These are phyloP conservation scores for Eupelmus urozonus DNA, from an alignment of 2,888 invertebrate species.

Conservation along the genomic window DNA sequence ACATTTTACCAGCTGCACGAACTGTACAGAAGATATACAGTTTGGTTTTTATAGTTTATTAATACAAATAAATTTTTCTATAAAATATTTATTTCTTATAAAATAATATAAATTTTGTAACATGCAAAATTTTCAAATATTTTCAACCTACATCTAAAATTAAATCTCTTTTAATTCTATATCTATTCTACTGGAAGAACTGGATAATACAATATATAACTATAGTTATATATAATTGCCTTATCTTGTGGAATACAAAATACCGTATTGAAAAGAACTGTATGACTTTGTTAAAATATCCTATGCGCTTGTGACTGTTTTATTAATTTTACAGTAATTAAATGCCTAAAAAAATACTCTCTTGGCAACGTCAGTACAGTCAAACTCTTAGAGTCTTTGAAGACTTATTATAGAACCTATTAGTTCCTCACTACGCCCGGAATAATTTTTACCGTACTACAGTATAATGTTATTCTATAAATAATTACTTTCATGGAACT, in stretches of 20 bases:
- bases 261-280: constrained; percentile 38
- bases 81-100: constrained; percentile 57
- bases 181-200: constrained; percentile 59
- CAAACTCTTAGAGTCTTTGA: constrained; percentile 52
- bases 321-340: constrained; percentile 52
- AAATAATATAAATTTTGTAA: constrained; percentile 58
- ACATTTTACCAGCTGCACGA: constrained; percentile 46
- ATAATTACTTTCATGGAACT: constrained; percentile 54
- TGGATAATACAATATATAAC: constrained; percentile 52
- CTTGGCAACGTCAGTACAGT: constrained; percentile 50
- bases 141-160: constrained; percentile 47
- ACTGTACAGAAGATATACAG: constrained; percentile 48
- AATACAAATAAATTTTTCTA: constrained; percentile 52
- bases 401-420: constrained; percentile 64
- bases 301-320: constrained; percentile 50
- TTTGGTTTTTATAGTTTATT: constrained; percentile 50
- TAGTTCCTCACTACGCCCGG: constrained; percentile 66
- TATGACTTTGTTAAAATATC: constrained; percentile 46
- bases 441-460: constrained; percentile 59
- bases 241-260: constrained; percentile 37
- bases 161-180: constrained; percentile 52
- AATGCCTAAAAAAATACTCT: constrained; percentile 56
- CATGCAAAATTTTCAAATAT: constrained; percentile 44
- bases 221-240: constrained; percentile 39
- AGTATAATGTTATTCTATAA: constrained; percentile 58